Evolutionary conservation across 2,113 vertebrate species (phyloP).

Genomic region (Tyrannus savana): DNA sequence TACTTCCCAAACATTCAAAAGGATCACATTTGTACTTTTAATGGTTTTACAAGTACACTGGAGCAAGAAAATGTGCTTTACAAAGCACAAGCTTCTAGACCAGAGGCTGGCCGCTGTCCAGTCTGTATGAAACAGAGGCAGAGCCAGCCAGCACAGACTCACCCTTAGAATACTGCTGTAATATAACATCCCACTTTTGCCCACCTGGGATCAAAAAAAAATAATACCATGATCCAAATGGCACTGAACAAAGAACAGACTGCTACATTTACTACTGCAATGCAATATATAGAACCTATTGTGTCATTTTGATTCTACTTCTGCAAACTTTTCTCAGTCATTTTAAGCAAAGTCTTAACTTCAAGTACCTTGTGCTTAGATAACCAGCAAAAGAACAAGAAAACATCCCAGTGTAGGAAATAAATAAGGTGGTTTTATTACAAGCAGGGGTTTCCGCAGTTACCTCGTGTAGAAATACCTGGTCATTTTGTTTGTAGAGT

Average conservation of each 20-base stretch:
- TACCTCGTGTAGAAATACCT: too few relatives aligned
- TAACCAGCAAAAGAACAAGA: neutral
- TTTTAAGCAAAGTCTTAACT: neutral
- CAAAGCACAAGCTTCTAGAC: neutral
- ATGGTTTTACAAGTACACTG: neutral
- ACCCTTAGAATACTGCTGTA: neutral
- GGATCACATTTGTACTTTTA: neutral
- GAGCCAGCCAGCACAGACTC: neutral
- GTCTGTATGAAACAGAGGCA: neutral
- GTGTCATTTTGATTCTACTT: neutral
- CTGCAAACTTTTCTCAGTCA: neutral
- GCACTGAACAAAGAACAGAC: neutral
- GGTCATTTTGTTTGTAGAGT: too few relatives aligned
- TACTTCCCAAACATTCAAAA: neutral
- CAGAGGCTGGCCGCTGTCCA: neutral
- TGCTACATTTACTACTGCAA: neutral
- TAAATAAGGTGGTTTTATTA: too few relatives aligned
- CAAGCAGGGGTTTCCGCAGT: too few relatives aligned
- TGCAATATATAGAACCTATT: neutral
- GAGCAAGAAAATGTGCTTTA: neutral
- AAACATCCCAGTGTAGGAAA: neutral
- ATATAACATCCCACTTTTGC: neutral
- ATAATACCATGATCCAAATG: neutral
- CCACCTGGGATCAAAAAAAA: neutral
- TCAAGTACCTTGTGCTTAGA: neutral